Conservation (phyloP, 2,113 vertebrate genomes). For the Pampusana beccarii region DNA sequence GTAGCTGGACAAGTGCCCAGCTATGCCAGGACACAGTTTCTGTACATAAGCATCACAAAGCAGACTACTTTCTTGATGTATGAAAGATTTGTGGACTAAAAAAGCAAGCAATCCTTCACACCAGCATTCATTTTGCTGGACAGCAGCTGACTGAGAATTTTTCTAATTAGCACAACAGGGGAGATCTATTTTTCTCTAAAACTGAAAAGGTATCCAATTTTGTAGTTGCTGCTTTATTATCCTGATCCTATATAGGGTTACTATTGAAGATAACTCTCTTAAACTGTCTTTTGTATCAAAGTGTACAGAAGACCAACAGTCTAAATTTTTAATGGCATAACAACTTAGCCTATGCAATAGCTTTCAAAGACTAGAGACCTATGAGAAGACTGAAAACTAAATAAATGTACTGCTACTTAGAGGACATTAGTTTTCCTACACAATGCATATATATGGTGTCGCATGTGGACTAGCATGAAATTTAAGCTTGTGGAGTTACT, state of each 20-base stretch:
- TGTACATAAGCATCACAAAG: not conserved
- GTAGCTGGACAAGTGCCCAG: not conserved
- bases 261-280: not conserved
- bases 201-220: not conserved
- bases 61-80: not conserved
- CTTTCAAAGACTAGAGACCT: not conserved
- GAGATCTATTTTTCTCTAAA: not conserved
- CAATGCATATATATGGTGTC: not conserved
- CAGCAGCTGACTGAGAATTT: not conserved
- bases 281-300: conserved; percentile 21
- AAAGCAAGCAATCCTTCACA: not conserved
- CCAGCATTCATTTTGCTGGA: not conserved
- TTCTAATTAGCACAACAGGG: not conserved
- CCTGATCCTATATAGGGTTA: not conserved
- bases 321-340: not conserved
- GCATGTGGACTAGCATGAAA: not conserved
- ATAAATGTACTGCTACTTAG: not conserved
- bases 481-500: not conserved
- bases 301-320: not conserved
- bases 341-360: not conserved
- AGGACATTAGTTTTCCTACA: not conserved
- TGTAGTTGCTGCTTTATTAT: not conserved
- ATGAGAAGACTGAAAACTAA: not conserved
- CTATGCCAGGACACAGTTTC: not conserved
- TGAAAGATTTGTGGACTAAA: not conserved